Base-by-base conservation (phyloP, 1,140 invertebrate genomes). In the Helicoverpa zea region DNA sequence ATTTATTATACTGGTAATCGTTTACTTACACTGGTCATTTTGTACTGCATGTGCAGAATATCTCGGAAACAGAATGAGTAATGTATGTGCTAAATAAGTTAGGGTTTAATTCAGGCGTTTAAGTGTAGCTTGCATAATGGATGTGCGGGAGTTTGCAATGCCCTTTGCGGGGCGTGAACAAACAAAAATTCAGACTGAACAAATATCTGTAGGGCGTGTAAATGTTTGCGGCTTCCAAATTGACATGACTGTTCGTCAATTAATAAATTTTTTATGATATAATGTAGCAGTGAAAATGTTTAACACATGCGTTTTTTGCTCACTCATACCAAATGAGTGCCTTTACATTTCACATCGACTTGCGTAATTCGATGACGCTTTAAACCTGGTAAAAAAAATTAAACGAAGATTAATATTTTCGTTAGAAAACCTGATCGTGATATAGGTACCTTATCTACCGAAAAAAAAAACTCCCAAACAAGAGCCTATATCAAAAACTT, bases 1-100 rank as follows among this genome's bases (percentile, higher is more conserved):
- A 72, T 51, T 72, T 72, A 72, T 72, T 72, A 30, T 10, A 29
- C 23, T 72, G 68, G 23, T 72, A 72, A 72, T 72, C 68, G 49
- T 51, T 30, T 52, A 72, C 47, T 72, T 72, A 72, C 49, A 72
- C 49, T 72, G 68, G 49, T 54, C 68, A 72, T 23, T 72, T 68
- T 72, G 49, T 52, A 70, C 18, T 29, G 16, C 18, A 54, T 52
- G 49, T 43, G 66, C 66, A 29, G 23, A 70, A 54, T 54, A 70
- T 52, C 16, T 29, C 10, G 66, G 30, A 29, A 70, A 54, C 66
- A 9, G 18, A 70, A 70, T 52, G 47, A 70, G 49, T 54, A 54
- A 70, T 70, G 66, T 70, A 70, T 52, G 63, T 30, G 61, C 30
- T n/a, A 64, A 64, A 43, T 64, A 64, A 64, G 35, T 30, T 14